Evolutionary conservation across 2,888 invertebrate species (phyloP).

Genomic region (Agrotis exclamationis): DNA sequence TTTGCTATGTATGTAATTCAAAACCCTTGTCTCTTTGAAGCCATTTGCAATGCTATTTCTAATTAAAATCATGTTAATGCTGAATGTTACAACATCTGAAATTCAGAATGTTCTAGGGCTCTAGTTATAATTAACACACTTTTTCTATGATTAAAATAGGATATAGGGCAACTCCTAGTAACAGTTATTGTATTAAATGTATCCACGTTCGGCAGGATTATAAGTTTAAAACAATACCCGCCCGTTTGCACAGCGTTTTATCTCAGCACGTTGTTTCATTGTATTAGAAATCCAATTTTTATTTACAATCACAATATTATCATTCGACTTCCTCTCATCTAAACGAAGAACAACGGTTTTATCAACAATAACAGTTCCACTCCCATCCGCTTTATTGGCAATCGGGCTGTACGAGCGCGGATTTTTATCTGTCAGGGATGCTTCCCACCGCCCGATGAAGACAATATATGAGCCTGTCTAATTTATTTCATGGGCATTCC

Average conservation of each 20-base stretch:
- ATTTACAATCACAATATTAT: conserved; percentile 60
- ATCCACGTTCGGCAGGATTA: conserved; percentile 26
- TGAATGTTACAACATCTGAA: neutral
- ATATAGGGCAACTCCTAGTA: neutral
- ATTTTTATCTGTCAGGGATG: conserved; percentile 76
- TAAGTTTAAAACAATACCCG: conserved; percentile 41
- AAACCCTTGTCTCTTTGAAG: conserved; percentile 24
- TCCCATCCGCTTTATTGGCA: conserved; percentile 85
- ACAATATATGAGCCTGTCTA: conserved; percentile 83
- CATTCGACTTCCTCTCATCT: conserved; percentile 66
- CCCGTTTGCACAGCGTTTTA: conserved; percentile 16
- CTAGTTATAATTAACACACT: neutral
- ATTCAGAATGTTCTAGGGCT: neutral
- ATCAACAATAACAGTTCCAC: conserved; percentile 77
- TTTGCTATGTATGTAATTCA: conserved; percentile 12
- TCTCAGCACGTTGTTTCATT: conserved; percentile 37
- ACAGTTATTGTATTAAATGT: conserved; percentile 30
- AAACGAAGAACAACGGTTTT: conserved; percentile 75
- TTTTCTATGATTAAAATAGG: neutral
- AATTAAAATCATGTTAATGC: neutral
- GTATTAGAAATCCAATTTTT: conserved; percentile 62
- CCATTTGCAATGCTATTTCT: conserved; percentile 13
- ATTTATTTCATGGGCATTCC: conserved; percentile 84
- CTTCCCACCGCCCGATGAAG: conserved; percentile 79
- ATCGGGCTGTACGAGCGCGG: conserved; percentile 77